phyloP scores from a whole-genome alignment of 2,888 invertebrate genomes.

The Apoderus coryli region DNA sequence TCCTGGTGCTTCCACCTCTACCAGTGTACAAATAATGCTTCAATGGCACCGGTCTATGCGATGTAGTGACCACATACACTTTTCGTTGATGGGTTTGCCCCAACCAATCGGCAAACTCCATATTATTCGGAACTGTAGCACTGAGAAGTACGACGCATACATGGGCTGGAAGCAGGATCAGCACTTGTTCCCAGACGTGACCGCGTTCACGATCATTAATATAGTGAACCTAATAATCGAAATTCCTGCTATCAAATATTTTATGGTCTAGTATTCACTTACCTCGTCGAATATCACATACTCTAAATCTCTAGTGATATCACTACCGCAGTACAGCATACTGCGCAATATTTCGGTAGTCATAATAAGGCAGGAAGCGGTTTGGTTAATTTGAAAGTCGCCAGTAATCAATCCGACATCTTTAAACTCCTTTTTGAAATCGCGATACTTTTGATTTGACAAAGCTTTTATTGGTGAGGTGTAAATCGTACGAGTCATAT shows the following conservation, averaged over 20 bases:
- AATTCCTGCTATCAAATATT: neutral
- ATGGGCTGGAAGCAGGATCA: slow-evolving; percentile 87
- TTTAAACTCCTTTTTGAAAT: slow-evolving; percentile 83
- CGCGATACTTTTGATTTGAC: slow-evolving; percentile 97
- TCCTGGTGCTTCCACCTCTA: slow-evolving; percentile 55
- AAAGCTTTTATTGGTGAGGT: slow-evolving; percentile 98
- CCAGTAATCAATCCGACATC: slow-evolving; percentile 91
- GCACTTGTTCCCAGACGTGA: slow-evolving; percentile 96
- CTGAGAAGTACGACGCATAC: slow-evolving; percentile 94
- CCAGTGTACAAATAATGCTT: slow-evolving; percentile 88
- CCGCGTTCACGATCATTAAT: slow-evolving; percentile 85
- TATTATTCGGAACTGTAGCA: slow-evolving; percentile 94
- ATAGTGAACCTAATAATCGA: slow-evolving; percentile 57
- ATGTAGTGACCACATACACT: slow-evolving; percentile 86
- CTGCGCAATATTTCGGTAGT: slow-evolving; percentile 96
- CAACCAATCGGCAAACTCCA: slow-evolving; percentile 92
- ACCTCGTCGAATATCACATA: slow-evolving; percentile 98
- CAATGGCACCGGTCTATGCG: slow-evolving; percentile 87
- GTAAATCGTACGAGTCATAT: slow-evolving; percentile 87
- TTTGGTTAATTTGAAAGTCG: slow-evolving; percentile 88
- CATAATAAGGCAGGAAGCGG: slow-evolving; percentile 94
- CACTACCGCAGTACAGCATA: slow-evolving; percentile 91
- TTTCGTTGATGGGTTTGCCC: slow-evolving; percentile 67
- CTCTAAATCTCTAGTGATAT: slow-evolving; percentile 89
- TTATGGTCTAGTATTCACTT: slow-evolving; percentile 8